Conservation (phyloP, 2,888 invertebrate species). For the Limnephilus rhombicus region DNA sequence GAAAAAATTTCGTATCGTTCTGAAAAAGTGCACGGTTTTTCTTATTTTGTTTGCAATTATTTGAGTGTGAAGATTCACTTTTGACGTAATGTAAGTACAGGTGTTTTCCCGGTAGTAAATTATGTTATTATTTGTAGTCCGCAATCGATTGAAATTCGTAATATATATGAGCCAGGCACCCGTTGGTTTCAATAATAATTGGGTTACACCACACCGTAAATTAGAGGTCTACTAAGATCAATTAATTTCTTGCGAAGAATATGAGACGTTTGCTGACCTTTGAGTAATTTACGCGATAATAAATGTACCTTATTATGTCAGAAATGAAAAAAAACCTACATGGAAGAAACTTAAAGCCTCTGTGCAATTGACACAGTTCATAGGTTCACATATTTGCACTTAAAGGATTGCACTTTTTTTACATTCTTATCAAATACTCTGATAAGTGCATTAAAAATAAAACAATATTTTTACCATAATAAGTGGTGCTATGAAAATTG, state of each 20-base stretch:
- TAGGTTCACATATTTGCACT: neutral
- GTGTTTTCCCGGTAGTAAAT: neutral
- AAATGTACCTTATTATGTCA: neutral
- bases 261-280: neutral
- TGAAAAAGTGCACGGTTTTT: too few relatives aligned
- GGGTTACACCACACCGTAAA: neutral
- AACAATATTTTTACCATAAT: too few relatives aligned
- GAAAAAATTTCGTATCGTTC: too few relatives aligned
- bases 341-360: neutral
- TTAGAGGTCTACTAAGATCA: neutral
- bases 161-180: too few relatives aligned
- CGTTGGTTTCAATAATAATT: neutral
- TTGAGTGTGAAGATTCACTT: neutral
- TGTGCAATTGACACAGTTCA: too few relatives aligned
- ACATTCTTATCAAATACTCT: neutral
- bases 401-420: neutral
- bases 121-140: neutral
- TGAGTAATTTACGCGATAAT: neutral
- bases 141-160: too few relatives aligned
- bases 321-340: neutral
- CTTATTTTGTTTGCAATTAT: too few relatives aligned
- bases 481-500: neutral
- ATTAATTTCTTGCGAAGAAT: neutral
- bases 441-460: too few relatives aligned
- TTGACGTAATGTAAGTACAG: neutral